phyloP scores from a whole-genome alignment of 2,888 invertebrate species.

The Slavum lentiscoides region DNA sequence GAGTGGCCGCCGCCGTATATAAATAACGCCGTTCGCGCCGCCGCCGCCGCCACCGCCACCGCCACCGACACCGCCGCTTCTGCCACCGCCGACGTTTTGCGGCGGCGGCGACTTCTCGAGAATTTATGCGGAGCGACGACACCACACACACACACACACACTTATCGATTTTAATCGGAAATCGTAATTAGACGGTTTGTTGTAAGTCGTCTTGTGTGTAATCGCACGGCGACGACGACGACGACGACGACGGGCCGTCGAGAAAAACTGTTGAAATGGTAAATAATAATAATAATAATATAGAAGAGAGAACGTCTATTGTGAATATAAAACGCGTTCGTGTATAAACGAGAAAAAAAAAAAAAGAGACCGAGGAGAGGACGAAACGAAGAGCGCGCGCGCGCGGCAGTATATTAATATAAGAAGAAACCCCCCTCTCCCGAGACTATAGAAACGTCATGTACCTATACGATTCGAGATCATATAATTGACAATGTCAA shows the following conservation, averaged over 20 bases:
- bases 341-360: neutral
- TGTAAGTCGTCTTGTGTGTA: conserved; percentile 26
- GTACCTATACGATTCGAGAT: conserved; percentile 53
- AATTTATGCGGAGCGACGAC: neutral
- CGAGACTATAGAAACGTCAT: conserved; percentile 56
- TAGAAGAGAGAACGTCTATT: conserved; percentile 1
- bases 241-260: neutral
- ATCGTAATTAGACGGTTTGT: conserved; percentile 44
- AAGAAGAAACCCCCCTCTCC: conserved; percentile 58
- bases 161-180: conserved; percentile 27
- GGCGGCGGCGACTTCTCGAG: neutral
- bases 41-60: neutral
- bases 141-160: neutral
- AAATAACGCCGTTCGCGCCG: neutral
- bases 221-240: neutral
- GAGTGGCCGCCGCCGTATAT: conserved; percentile 5
- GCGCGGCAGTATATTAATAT: neutral
- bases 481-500: conserved; percentile 52
- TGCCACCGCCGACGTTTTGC: neutral
- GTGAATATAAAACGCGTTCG: neutral
- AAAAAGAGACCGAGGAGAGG: no score
- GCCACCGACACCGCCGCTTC: neutral
- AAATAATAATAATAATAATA: conserved; percentile 10
- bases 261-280: conserved; percentile 17
- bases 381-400: neutral